Evolutionary conservation across 2,113 vertebrate species (phyloP).

Genomic region (Actinemys pallida): DNA sequence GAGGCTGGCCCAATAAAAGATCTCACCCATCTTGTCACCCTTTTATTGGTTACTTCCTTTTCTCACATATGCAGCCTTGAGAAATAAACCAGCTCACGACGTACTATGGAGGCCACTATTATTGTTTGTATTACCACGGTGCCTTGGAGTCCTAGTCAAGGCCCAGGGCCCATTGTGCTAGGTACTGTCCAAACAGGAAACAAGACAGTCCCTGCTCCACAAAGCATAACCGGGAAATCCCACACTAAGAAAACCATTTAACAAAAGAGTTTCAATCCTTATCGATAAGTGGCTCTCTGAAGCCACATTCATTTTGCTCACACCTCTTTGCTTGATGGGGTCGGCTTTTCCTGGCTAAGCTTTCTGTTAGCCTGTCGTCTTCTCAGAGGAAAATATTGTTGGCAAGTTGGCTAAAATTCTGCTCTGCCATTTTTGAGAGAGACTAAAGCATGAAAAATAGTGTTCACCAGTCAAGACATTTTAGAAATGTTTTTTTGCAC

Average conservation of each 20-base stretch:
- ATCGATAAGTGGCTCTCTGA: background rate
- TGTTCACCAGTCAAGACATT: background rate
- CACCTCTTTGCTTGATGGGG: background rate
- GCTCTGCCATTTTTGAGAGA: slow-evolving; percentile 26
- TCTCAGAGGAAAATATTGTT: background rate
- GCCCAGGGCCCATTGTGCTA: background rate
- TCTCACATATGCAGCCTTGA: background rate
- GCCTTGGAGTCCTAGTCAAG: background rate
- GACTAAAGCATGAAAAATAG: background rate
- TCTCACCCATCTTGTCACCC: background rate
- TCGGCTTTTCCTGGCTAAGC: background rate
- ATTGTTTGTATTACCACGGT: background rate
- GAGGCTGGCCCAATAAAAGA: background rate
- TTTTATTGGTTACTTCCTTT: background rate
- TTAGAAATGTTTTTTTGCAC: background rate
- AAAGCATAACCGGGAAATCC: slow-evolving; percentile 11
- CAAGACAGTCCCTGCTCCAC: background rate
- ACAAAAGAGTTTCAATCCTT: slow-evolving; percentile 32
- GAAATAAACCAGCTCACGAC: background rate
- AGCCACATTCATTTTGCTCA: background rate
- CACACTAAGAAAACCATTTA: background rate
- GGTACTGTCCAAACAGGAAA: background rate
- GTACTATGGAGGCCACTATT: background rate
- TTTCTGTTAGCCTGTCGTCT: background rate
- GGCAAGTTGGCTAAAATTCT: background rate